Conservation (phyloP, 35 echinoderm and acorn worm species). For the Hemicentrotus pulcherrimus region DNA sequence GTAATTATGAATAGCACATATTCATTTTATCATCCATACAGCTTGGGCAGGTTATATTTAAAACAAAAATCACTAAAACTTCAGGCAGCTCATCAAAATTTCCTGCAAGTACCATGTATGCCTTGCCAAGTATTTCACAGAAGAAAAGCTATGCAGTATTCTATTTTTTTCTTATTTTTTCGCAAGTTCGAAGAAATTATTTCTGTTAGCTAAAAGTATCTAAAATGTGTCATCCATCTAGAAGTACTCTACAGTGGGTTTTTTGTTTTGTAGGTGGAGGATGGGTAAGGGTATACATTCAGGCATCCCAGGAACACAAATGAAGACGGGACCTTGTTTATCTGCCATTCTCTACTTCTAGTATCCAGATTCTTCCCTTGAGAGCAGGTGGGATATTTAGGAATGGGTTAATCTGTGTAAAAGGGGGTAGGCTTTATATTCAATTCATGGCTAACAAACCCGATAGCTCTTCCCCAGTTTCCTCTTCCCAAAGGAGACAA, state of each 20-base stretch:
- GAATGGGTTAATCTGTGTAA: not conserved
- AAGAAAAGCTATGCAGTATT: no score
- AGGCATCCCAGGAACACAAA: no score
- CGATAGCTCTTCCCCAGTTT: not conserved
- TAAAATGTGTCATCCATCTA: no score
- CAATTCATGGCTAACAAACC: slow-evolving; percentile 4
- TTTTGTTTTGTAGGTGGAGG: not conserved
- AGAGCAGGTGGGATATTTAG: not conserved
- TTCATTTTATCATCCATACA: not conserved
- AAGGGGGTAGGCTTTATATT: not conserved
- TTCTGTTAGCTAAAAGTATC: no score
- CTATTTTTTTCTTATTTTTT: no score
- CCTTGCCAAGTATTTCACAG: no score
- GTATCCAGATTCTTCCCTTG: not conserved
- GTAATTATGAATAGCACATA: not conserved
- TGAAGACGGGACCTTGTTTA: no score
- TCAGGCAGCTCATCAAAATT: no score
- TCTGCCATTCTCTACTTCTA: not conserved
- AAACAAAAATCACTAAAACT: no score
- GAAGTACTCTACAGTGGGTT: no score
- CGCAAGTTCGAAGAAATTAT: no score
- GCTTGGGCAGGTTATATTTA: not conserved
- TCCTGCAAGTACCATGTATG: no score
- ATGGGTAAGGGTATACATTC: not conserved
- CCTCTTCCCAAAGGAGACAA: slow-evolving; percentile 25